phyloP scores from a whole-genome alignment of 2,797 vertebrate species.

The Parotocinclus haroldoi region DNA sequence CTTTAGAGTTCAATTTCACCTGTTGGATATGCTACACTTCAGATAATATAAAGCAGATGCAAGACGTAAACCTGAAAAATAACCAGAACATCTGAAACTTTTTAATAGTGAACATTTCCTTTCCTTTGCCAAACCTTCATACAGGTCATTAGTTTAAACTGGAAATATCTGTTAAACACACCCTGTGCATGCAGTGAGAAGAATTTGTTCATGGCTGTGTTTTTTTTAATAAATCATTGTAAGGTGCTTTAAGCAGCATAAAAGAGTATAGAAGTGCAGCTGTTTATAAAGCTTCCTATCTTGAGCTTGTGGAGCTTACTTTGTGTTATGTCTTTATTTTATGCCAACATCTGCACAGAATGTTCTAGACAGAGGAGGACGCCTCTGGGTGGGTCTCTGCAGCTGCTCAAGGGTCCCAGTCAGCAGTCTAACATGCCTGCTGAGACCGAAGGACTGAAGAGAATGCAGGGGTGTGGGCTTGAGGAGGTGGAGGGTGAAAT shows the following conservation, averaged over 20 bases:
- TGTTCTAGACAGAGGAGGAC: conserved; percentile 44
- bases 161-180: conserved; percentile 13
- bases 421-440: conserved; percentile 26
- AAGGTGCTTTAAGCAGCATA: not conserved
- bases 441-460: conserved; percentile 32
- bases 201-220: too few species aligned
- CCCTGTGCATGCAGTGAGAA: conserved; percentile 1
- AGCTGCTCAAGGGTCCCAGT: conserved; percentile 46
- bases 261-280: conserved; percentile 2
- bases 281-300: conserved; percentile 4
- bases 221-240: too few species aligned
- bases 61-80: conserved; percentile 8
- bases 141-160: conserved; percentile 17
- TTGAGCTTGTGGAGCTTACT: conserved; percentile 10
- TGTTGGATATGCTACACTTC: conserved; percentile 15
- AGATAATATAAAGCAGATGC: conserved; percentile 16
- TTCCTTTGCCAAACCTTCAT: not conserved
- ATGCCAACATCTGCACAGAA: conserved; percentile 45
- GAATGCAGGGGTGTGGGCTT: conserved; percentile 43
- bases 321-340: conserved; percentile 32
- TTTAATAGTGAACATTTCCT: conserved; percentile 5
- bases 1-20: conserved; percentile 4
- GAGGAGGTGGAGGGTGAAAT: conserved; percentile 37
- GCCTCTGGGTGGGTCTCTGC: conserved; percentile 42
- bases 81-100: not conserved